Evolutionary conservation across 1,140 invertebrate species (phyloP), one percentile per base, ranked within the genome.

Genomic region (Magallana angulata): DNA sequence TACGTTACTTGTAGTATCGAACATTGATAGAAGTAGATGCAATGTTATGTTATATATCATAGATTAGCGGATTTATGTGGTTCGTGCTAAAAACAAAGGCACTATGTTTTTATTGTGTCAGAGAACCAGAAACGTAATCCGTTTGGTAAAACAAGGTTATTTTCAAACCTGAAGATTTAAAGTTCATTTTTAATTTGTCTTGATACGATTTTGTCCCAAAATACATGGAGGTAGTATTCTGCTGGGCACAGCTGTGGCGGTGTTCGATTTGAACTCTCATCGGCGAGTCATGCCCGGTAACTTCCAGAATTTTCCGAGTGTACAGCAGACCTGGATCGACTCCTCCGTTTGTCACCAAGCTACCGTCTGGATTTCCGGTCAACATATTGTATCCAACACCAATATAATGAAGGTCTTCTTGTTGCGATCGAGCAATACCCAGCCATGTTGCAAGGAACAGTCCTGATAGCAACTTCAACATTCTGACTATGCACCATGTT

Each of bases 121-220:
- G 36, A 48, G 2, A 2, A 48, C 36, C 5, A 48, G 36, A 48
- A 2, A 48, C 5, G 36, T 48, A 48, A 48, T 48, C 5, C 5
- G 36, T 48, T 48, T 48, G 0, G 36, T 48, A 48, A 48, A 48
- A 48, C 36, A 48, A 48, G 36, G 5, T 48, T 48, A 48, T 48
- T 48, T 48, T 48, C 60, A n/a, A 16, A 64, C 60, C 60, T n/a
- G 60, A 64, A 64, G 60, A n/a, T 64, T 64, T 64, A n/a, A 64
- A 16, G 18, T 18, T 18, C 16, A 64, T 16, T 14, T 64, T 64
- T 64, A 64, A 18, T 64, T 64, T 64, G 60, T 64, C 60, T 64
- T 64, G 60, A 18, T 64, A 64, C 11, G 60, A 64, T 64, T 64
- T 64, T 16, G 60, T 64, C 18, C 60, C 60, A 64, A n/a, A 64